Evolutionary conservation across 1,140 invertebrate species (phyloP).

Genomic region (Cataglyphis hispanica): DNA sequence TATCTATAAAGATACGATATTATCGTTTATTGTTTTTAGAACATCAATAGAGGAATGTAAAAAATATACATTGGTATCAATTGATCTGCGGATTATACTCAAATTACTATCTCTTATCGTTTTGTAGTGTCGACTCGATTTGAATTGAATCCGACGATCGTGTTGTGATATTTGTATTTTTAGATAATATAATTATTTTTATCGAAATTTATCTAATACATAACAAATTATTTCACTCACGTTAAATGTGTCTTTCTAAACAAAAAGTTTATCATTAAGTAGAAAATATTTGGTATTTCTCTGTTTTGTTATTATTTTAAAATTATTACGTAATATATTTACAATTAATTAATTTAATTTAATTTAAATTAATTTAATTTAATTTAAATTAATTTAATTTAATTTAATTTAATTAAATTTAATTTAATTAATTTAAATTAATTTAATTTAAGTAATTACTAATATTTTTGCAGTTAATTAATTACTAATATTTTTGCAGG

Average conservation of each 20-base stretch:
- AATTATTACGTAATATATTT: neutral
- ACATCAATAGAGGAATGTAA: neutral
- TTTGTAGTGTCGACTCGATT: neutral
- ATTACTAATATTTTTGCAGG: constrained; percentile 73
- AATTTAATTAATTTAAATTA: too few species aligned
- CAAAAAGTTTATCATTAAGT: neutral
- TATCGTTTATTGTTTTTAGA: neutral
- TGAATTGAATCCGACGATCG: constrained; percentile 4
- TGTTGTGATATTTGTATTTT: neutral
- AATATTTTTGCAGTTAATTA: too few species aligned
- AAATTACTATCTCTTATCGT: constrained; percentile 28
- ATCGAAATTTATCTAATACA: neutral
- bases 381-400: too few species aligned
- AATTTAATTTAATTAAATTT: too few species aligned
- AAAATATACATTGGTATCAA: neutral
- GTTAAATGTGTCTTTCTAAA: neutral
- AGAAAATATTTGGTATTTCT: neutral
- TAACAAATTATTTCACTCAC: neutral
- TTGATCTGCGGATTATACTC: neutral
- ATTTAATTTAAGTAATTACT: too few species aligned
- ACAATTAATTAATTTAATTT: neutral
- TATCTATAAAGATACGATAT: too few species aligned
- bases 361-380: too few species aligned
- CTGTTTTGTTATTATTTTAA: neutral
- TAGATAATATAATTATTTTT: neutral